Evolutionary conservation across 2,113 vertebrate genomes (phyloP).

Genomic region (Xenus cinereus): DNA sequence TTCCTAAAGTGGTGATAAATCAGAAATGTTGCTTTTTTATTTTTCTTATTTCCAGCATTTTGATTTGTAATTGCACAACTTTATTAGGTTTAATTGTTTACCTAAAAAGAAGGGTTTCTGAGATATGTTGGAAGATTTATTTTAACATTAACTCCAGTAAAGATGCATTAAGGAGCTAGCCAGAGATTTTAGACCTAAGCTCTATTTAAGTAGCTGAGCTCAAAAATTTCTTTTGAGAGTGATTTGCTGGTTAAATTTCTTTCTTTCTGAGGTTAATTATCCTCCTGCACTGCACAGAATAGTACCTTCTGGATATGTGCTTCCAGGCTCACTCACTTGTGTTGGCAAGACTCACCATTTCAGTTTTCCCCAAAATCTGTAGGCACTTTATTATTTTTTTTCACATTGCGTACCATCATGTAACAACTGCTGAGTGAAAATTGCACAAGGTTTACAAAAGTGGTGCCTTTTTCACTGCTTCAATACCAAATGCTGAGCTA

Average conservation of each 20-base stretch:
- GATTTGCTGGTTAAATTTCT: conserved; percentile 23
- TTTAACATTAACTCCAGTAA: conserved; percentile 27
- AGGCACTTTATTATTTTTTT: neutral
- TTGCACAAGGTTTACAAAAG: neutral
- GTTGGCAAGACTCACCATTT: neutral
- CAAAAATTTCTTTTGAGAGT: conserved; percentile 2
- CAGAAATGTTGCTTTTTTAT: neutral
- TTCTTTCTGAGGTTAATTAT: too few relatives aligned
- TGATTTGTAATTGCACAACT: neutral
- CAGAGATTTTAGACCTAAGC: conserved; percentile 49
- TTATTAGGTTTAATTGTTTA: neutral
- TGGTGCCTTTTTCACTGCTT: neutral
- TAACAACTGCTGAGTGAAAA: neutral
- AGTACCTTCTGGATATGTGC: neutral
- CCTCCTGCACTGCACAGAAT: neutral
- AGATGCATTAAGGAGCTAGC: conserved; percentile 50
- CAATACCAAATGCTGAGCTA: neutral
- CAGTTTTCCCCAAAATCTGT: neutral
- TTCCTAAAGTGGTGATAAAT: neutral
- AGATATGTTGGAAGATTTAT: neutral
- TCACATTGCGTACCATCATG: neutral
- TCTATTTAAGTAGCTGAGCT: conserved; percentile 57
- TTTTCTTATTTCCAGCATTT: neutral
- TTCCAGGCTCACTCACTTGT: neutral
- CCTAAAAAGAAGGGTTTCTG: neutral